Evolutionary conservation across 2,113 vertebrate species (phyloP), one percentile per base, ranked within the genome.

Genomic region (Ranitomeya variabilis): DNA sequence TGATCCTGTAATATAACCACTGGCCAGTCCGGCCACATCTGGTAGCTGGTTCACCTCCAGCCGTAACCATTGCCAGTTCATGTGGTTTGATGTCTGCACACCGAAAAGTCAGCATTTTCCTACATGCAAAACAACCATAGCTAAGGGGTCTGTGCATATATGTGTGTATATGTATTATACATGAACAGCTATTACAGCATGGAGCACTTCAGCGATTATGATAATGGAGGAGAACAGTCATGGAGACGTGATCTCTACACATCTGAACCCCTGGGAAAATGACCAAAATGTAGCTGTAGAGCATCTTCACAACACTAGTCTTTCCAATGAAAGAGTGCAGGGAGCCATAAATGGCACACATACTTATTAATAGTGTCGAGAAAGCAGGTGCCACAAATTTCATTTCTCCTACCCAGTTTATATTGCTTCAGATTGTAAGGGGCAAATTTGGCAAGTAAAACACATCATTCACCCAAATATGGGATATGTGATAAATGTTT

Each of bases 121-220:
- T 69, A 26, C 5, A 37, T 73, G 26, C 5, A 51, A 76, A 76
- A 76, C 31, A 76, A 76, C 4, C 37, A 45, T 76, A 76, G 73
- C 23, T 19, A 51, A 76, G 16, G 45, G 37, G 31, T 37, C 16
- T 7, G 7, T 76, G 7, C 37, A 76, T 13, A 9, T n/a, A n/a
- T n/a, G n/a, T n/a, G 73, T 71, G 26, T 71, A 71, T 23, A 76
- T 51, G 73, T 76, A 76, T 76, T 76, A 45, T 76, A 76, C 37
- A 45, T 76, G 37, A 19, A 15, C 37, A 16, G 69, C n/a, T 18
- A 19, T 73, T 37, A 37, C 13, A 45, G 69, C 69, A 7, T 16
- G 69, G 11, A 45, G 7, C 15, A 45, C 4, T 18, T 45, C 9
- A 51, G 73, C 18, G 7, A 45, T 51, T 45, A 31, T 19, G 15